Conservation (phyloP, 2,797 vertebrate species). For the Rhinoraja longicauda region DNA sequence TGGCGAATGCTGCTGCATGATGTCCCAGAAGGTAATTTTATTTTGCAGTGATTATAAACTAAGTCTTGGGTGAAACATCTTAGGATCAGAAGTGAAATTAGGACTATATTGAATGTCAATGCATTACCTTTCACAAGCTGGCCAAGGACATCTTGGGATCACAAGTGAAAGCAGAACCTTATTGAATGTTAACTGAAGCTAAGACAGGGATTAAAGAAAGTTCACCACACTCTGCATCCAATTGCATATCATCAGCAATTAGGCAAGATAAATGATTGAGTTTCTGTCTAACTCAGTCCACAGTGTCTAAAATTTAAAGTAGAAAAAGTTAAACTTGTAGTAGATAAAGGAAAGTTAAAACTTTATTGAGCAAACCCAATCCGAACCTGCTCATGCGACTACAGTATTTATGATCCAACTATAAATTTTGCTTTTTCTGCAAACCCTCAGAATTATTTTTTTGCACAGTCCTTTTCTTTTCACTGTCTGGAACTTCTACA, state of each 20-base stretch:
- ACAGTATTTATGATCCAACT: too few species aligned
- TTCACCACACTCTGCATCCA: background rate
- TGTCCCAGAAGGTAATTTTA: conserved; percentile 76
- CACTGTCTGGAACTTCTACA: too few species aligned
- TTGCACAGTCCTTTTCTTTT: too few species aligned
- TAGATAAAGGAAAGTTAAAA: too few species aligned
- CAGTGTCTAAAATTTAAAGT: background rate
- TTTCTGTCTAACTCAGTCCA: background rate
- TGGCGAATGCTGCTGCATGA: conserved; percentile 78
- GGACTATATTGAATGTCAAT: conserved; percentile 74
- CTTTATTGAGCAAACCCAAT: background rate
- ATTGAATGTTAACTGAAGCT: conserved; percentile 48
- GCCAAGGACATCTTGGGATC: conserved; percentile 61
- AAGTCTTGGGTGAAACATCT: conserved; percentile 86
- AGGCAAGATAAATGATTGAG: conserved; percentile 6
- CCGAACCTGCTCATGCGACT: too few species aligned
- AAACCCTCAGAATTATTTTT: too few species aligned
- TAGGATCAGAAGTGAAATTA: conserved; percentile 76
- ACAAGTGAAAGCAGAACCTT: too few species aligned
- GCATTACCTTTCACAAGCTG: conserved; percentile 52
- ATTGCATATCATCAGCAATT: background rate
- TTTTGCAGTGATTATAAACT: conserved; percentile 53
- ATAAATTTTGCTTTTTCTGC: too few species aligned
- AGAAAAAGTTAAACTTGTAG: background rate
- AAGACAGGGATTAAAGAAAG: conserved; percentile 31